These are phyloP conservation scores for Nothobranchius furzeri DNA, from an alignment of 2,113 vertebrate genomes.

Conservation along the genomic window DNA sequence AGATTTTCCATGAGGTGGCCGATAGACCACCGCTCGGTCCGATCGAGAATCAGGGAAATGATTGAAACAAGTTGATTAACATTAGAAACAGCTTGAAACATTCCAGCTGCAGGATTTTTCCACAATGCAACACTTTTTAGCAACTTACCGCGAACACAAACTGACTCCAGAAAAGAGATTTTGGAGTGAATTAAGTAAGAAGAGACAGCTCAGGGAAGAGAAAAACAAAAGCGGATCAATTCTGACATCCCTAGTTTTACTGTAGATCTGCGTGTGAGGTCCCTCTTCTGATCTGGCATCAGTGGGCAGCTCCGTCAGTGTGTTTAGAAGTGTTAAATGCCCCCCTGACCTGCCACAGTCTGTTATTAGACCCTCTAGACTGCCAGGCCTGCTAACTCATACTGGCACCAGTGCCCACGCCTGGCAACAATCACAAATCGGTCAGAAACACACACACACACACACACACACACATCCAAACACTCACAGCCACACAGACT, in stretches of 20 bases:
- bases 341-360: slow-evolving; percentile 69
- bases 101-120: not conserved
- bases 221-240: slow-evolving; percentile 25
- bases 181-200: not conserved
- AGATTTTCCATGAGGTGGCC: not conserved
- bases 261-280: slow-evolving; percentile 56
- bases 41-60: slow-evolving; percentile 9
- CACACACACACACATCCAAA: slow-evolving; percentile 9
- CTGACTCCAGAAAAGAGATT: not conserved
- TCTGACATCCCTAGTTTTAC: slow-evolving; percentile 10
- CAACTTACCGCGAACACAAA: not conserved
- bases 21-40: not conserved
- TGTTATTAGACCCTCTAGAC: slow-evolving; percentile 62
- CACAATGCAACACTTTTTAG: not conserved
- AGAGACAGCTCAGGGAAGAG: not conserved
- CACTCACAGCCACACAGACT: slow-evolving; percentile 37
- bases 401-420: slow-evolving; percentile 49
- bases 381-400: slow-evolving; percentile 60
- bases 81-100: slow-evolving; percentile 12
- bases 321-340: slow-evolving; percentile 74
- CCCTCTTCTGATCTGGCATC: slow-evolving; percentile 57
- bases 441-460: slow-evolving; percentile 40
- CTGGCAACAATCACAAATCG: slow-evolving; percentile 44
- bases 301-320: slow-evolving; percentile 54
- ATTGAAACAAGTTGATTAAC: slow-evolving; percentile 5